These are phyloP conservation scores for Nothocercus nigrocapillus DNA, from an alignment of 2,113 vertebrate species.

Conservation along the genomic window DNA sequence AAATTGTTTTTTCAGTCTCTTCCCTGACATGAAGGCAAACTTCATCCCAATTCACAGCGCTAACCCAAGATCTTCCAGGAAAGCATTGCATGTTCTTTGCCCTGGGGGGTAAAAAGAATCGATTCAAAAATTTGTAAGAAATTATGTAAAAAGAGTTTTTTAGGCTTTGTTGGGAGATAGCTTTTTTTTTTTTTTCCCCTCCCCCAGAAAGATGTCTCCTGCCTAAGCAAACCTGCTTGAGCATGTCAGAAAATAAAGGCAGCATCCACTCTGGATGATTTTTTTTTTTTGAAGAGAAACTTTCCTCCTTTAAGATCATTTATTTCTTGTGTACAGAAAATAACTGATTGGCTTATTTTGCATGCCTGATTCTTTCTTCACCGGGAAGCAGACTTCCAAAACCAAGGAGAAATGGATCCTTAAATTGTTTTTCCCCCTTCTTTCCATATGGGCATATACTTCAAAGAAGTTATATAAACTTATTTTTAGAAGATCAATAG, in stretches of 20 bases:
- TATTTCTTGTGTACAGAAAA: not conserved
- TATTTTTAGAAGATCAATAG: not conserved
- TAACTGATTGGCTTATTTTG: not conserved
- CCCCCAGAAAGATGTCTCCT: not conserved
- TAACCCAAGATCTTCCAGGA: not conserved
- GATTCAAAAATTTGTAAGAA: not conserved
- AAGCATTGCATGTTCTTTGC: accelerated
- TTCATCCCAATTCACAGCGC: not conserved
- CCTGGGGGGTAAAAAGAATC: not conserved
- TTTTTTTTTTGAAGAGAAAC: not conserved
- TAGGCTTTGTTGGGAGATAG: not conserved
- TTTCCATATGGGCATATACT: not conserved
- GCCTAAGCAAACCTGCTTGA: not conserved
- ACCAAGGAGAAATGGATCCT: not conserved
- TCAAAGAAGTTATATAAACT: not conserved
- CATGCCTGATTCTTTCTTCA: not conserved
- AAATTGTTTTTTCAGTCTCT: not conserved
- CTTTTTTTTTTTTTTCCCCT: not conserved
- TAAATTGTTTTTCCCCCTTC: not conserved
- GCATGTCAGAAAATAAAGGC: not conserved
- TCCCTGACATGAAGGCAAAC: not conserved
- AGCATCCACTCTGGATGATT: not conserved
- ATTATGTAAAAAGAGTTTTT: not conserved
- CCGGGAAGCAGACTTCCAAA: not conserved
- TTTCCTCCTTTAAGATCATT: not conserved